Conservation (phyloP, 2,888 invertebrate species). For the Papilio gigon region DNA sequence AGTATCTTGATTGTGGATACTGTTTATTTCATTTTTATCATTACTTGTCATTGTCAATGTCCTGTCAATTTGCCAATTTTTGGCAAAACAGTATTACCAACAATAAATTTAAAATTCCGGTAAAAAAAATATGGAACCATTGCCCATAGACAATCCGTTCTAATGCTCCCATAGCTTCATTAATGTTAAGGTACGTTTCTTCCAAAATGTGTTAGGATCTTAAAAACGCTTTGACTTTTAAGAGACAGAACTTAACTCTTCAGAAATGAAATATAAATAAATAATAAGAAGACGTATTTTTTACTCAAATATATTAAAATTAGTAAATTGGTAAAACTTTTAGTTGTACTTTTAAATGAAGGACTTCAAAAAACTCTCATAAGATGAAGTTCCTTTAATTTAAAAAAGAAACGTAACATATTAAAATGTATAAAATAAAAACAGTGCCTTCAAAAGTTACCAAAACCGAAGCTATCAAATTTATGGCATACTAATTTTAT, state of each 20-base stretch:
- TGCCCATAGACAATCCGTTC: too few relatives aligned
- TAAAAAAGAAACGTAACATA: not conserved
- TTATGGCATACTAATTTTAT: slow-evolving; percentile 49
- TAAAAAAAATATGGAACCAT: not conserved
- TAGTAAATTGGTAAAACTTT: not conserved
- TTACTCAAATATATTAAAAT: not conserved
- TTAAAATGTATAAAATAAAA: not conserved
- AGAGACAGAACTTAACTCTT: too few relatives aligned
- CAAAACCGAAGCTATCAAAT: not conserved
- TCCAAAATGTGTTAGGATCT: too few relatives aligned
- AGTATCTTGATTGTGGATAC: too few relatives aligned
- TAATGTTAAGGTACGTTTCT: not conserved
- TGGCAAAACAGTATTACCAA: too few relatives aligned
- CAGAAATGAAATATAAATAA: too few relatives aligned
- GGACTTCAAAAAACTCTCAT: not conserved
- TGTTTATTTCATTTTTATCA: too few relatives aligned
- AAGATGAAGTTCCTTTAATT: not conserved
- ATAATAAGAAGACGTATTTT: too few relatives aligned
- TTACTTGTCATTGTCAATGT: too few relatives aligned
- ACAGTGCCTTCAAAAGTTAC: not conserved
- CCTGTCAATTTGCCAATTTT: too few relatives aligned
- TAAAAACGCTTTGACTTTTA: too few relatives aligned
- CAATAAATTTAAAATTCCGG: not conserved
- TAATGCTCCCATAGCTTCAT: too few relatives aligned
- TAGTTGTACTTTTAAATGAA: not conserved